Base-by-base conservation (phyloP, 2,888 invertebrate genomes). In the Oscheius onirici region DNA sequence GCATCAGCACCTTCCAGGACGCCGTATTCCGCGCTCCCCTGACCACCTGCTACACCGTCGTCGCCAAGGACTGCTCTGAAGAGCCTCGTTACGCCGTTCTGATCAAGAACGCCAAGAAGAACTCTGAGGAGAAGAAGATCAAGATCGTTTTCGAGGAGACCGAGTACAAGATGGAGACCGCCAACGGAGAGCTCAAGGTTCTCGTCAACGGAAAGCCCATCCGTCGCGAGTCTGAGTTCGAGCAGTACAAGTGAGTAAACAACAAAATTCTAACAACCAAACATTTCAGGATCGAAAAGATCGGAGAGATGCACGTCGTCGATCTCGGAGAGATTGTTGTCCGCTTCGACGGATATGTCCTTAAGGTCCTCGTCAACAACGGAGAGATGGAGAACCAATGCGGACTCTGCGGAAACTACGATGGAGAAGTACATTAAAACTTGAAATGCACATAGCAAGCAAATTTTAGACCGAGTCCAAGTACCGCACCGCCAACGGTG, bases 51-150 rank as follows among this genome's bases (percentile, higher is more conserved):
- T 88, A 86, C 79, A 85, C 88, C 60, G 83, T 89, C 26, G 72
- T 89, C 71, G 87, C 88, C 77, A 89, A 89, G 83, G 89, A 89
- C 78, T 89, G 88, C 79, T 86, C 88, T 20, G 78, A 84, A 26
- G 51, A 77, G 69, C 81, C 85, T 70, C 81, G 83, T 65, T 86
- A 88, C 78, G 88, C 88, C 73, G 87, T 89, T 44, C 79, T 88
- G 34, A 82, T 85, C 68, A 88, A 87, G 81, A 83, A 86, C 72
- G 17, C 65, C 57, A 49, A 61, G 65, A 74, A 78, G 57, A 70
- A 83, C 69, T 51, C 75, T 61, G 79, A 88, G 52, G 69, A 78
- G 57, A 82, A 82, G 74, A 69, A 55, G 65, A 49, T 69, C 65
- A 74, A 74, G 72, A 57, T 74, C 49, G 17, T 66, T 60, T 66